Evolutionary conservation across 1,140 invertebrate genomes (phyloP), one percentile per base, ranked within the genome.

Genomic region (Forficula auricularia): DNA sequence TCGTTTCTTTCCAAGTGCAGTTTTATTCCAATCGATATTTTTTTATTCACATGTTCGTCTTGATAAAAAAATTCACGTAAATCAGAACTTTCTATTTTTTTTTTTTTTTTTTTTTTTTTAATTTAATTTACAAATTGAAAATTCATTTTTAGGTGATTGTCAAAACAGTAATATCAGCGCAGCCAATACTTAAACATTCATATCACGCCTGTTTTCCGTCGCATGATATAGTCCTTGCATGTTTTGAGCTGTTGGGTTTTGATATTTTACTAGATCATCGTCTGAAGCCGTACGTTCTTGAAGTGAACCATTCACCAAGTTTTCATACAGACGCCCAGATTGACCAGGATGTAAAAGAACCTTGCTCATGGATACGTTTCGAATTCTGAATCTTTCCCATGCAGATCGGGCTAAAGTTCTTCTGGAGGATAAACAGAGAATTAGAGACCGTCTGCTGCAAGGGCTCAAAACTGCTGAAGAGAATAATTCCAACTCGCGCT

Each of bases 281-380:
- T 51, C 57, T 89, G 13, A 82, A 82, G 54, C 85, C 86, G 1
- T 82, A 73, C 49, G 70, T 92, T 22, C 63, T 92, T 36, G 87
- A 91, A 64, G 79, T 87, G 1, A 91, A 92, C 61, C 86, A 89
- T 54, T 90, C 85, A 3, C 87, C 87, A 3, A 90, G 86, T 62
- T 89, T 89, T 54, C 79, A 85, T 52, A 89, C 82, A 1, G 83
- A 89, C 55, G 75, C 83, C 2, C 68, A 73, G 43, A 62, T 90
- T 35, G 87, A 92, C 55, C 68, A 70, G 43, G 82, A 87, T 52
- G 75, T 92, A 2, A 92, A 92, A 57, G 78, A 85, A 63, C 68
- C 0, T 61, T 92, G 3, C 61, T 92, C 12, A 68, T 64, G 31
- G 85, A 90, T 53, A 88, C 85, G 2, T 77, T 90, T 47, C 68